phyloP scores from a whole-genome alignment of 2,888 invertebrate genomes.

The Chaetoderma sp. region DNA sequence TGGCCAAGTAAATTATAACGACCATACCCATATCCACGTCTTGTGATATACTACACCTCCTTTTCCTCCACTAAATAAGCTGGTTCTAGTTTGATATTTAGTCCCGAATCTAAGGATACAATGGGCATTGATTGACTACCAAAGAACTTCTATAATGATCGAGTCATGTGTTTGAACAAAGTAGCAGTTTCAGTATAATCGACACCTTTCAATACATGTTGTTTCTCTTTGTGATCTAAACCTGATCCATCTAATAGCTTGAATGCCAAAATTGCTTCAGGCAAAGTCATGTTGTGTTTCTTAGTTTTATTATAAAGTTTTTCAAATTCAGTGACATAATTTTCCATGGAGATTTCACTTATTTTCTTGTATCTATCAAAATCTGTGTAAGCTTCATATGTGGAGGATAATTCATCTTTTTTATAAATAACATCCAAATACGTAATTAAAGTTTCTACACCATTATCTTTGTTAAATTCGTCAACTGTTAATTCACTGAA shows the following conservation, averaged over 20 bases:
- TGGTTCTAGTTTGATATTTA: neutral
- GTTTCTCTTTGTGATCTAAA: slow-evolving; percentile 4
- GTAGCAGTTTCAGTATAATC: neutral
- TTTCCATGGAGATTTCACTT: slow-evolving; percentile 18
- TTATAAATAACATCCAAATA: slow-evolving; percentile 31
- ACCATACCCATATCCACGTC: no score
- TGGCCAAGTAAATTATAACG: neutral
- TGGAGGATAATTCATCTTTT: slow-evolving; percentile 26
- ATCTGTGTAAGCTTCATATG: slow-evolving; percentile 29
- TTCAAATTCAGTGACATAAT: slow-evolving; percentile 31
- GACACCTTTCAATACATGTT: slow-evolving; percentile 5
- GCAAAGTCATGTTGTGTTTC: slow-evolving; percentile 27
- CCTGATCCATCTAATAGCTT: slow-evolving; percentile 14
- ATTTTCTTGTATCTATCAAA: slow-evolving; percentile 26
- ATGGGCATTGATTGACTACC: neutral
- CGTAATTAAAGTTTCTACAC: slow-evolving; percentile 10
- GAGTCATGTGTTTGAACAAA: neutral
- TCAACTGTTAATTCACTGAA: slow-evolving; percentile 3
- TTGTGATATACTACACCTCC: neutral
- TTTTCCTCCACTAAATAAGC: neutral
- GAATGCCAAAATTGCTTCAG: slow-evolving; percentile 25
- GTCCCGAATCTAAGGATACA: neutral
- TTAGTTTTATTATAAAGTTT: slow-evolving; percentile 13
- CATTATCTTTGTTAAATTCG: slow-evolving; percentile 23
- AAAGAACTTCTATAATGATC: slow-evolving; percentile 1